phyloP scores from a whole-genome alignment of 2,797 vertebrate species.

The Aselliscus stoliczkanus region DNA sequence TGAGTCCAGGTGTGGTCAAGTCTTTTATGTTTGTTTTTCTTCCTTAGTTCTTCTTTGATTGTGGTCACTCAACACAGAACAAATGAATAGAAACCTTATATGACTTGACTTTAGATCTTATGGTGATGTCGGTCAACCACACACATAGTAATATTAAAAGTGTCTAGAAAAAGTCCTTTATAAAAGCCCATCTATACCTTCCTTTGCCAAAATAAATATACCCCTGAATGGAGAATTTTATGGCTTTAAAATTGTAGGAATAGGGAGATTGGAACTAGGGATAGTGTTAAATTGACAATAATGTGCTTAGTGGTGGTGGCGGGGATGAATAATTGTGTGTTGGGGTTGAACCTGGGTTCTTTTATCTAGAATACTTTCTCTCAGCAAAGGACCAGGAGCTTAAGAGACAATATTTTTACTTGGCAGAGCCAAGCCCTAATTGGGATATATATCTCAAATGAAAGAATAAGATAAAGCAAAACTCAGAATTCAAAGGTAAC shows the following conservation, averaged over 20 bases:
- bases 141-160: not conserved
- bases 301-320: not conserved
- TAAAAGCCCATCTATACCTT: not conserved
- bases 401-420: not conserved
- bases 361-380: not conserved
- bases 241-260: not conserved
- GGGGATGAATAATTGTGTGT: not conserved
- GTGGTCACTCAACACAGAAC: not conserved
- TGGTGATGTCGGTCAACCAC: not conserved
- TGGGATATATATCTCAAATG: not conserved
- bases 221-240: not conserved
- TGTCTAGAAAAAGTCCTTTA: not conserved
- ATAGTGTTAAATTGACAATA: not conserved
- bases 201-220: not conserved
- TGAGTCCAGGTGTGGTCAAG: slow-evolving; percentile 64
- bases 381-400: not conserved
- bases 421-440: not conserved
- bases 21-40: not conserved
- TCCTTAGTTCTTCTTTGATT: not conserved
- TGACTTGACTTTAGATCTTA: not conserved
- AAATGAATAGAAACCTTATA: not conserved
- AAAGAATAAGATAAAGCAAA: not conserved
- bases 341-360: not conserved
- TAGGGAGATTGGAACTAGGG: not conserved
- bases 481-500: not conserved